These are phyloP conservation scores for Ceratina australensis DNA, from an alignment of 1,140 invertebrate genomes.

Conservation along the genomic window DNA sequence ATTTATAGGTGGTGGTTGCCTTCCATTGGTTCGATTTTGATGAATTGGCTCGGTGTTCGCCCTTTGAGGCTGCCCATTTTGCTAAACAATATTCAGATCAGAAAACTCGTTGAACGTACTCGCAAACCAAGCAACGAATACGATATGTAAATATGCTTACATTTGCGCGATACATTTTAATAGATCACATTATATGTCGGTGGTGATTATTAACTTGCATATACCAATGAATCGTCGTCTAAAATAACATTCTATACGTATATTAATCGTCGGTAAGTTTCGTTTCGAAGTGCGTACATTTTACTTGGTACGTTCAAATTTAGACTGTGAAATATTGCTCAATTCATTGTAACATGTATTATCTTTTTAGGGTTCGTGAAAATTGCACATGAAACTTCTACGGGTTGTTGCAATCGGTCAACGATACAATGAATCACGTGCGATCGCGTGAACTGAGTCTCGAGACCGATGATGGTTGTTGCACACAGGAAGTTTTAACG, in stretches of 20 bases:
- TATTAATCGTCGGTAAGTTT: background rate
- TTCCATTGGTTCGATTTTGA: conserved; percentile 59
- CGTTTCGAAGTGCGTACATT: background rate
- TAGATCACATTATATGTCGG: conserved; percentile 32
- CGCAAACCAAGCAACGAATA: background rate
- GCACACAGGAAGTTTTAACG: background rate
- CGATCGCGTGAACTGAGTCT: too few species aligned
- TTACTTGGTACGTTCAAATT: background rate
- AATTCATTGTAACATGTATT: too few species aligned
- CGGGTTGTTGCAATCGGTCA: background rate
- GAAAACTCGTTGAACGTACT: background rate
- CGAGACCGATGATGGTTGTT: too few species aligned
- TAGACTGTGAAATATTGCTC: background rate
- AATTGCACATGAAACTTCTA: background rate
- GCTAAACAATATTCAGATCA: conserved; percentile 47
- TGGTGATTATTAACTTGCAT: background rate
- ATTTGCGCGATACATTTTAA: conserved; percentile 63
- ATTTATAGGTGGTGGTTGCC: conserved; percentile 45
- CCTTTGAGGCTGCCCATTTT: conserved; percentile 69
- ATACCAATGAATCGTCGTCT: background rate
- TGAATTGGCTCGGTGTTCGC: conserved; percentile 53
- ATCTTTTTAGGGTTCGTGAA: background rate
- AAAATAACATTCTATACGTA: conserved; percentile 19
- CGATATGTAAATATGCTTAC: conserved; percentile 44
- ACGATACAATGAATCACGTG: conserved; percentile 3